Base-by-base conservation (phyloP, 2,113 vertebrate genomes). In the Stigmatopora nigra region DNA sequence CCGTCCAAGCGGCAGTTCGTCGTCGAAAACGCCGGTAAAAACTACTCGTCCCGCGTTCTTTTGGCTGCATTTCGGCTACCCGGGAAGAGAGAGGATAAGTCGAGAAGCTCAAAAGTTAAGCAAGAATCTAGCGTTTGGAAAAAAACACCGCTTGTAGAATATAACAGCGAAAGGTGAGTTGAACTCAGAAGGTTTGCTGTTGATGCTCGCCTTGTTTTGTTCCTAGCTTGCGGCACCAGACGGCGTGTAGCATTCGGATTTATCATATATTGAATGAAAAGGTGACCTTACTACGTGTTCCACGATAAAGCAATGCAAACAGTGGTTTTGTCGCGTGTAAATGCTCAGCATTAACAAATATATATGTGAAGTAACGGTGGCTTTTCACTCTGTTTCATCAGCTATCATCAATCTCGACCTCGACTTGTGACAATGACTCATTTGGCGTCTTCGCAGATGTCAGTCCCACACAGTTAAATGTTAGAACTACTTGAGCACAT, bases 401-500 rank as follows among this genome's bases (percentile, higher is more conserved):
- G 80, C 66, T 44, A 4, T 63, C 65, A 76, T 15, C 17, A 59
- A 19, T 17, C 47, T 10, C 49, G 49, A 20, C n/a, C 38, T 45
- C n/a, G 59, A 45, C 36, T 19, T 45, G 64, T 25, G 56, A 71
- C 61, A 55, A 86, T 82, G 76, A 79, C 61, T 71, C 53, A 61
- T 48, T 61, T 3, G 55, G 58, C 65, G 69, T 38, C 63, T 3
- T 57, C 63, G 79, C 69, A 77, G 75, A 78, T 68, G 68, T 68
- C 81, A 64, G 64, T 68, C 69, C 63, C 75, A 64, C 76, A 57
- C 73, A 82, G 69, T 82, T 90, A 90, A 85, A 91, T 88, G 89
- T 85, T 82, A 84, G 76, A 79, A 52, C 79, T 71, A 84, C 80
- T 73, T 73, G 86, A 86, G 81, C 79, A 73, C 70, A 78, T 72